Base-by-base conservation (phyloP, 1,140 invertebrate species). In the Drosophila malerkotliana region DNA sequence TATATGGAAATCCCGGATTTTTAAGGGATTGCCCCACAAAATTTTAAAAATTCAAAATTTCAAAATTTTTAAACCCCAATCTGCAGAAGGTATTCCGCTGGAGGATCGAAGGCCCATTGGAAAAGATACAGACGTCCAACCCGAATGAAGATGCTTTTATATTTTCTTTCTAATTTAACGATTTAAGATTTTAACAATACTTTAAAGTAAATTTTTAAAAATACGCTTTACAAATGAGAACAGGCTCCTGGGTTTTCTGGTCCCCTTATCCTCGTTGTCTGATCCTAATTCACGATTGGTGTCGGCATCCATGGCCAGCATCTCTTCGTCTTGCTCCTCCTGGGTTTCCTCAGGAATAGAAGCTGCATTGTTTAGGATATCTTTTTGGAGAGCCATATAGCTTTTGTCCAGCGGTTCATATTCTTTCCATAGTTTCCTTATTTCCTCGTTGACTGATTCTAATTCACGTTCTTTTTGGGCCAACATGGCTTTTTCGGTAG, bases 161-260 rank as follows among this genome's bases (percentile, higher is more conserved):
- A 18, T 18, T 18, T 18, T 18, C 18, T 18, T 18, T 18, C 1
- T 18, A 18, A 18, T 18, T 18, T 18, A 18, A 18, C 1, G 18
- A 18, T 18, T 18, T 18, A 18, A 18, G 18, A 7, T 18, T 18
- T 18, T 1, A 18, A 18, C 8, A 32, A 32, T 32, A 9, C 1
- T 9, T 12, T 3, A 37, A 37, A 37, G 6, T 12, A 9, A 12
- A 37, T 44, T 44, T 5, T 4, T 5, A 15, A 44, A 39, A 8
- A 1, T 37, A 6, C 34, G 1, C 34, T 8, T 12, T 4, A 8
- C 6, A 30, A 60, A 28, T 30, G 15, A 49, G 4, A 48, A 64
- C 41, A 32, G n/a, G 7, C 1, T 7, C 15, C 7, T 41, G 3
- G n/a, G 10, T 21, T 37, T 77, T 71, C 58, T 76, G 44, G 54